Evolutionary conservation across 2,888 invertebrate genomes (phyloP).

Genomic region (Rugalucina vietnamica): DNA sequence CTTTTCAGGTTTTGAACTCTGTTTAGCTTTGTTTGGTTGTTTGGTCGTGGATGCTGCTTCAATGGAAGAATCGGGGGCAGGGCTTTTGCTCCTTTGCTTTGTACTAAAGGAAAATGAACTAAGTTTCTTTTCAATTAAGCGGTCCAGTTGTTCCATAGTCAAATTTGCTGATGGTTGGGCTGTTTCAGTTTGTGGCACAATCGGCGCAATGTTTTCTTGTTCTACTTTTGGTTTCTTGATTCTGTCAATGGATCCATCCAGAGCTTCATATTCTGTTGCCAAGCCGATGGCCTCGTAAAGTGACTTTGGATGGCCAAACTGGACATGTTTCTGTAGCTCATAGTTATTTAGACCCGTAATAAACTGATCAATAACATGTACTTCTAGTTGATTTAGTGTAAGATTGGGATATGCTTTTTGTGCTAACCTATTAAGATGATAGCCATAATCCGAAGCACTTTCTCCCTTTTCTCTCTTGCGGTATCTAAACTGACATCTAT

Average conservation of each 20-base stretch:
- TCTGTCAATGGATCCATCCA: background rate
- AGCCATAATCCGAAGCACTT: conserved; percentile 17
- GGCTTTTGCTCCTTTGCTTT: background rate
- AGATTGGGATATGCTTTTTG: conserved; percentile 29
- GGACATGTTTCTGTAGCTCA: conserved; percentile 36
- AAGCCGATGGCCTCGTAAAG: conserved; percentile 21
- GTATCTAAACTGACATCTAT: background rate
- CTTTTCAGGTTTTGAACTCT: background rate
- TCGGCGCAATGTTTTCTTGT: background rate
- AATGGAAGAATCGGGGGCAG: background rate
- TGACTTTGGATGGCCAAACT: conserved; percentile 30
- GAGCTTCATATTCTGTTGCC: conserved; percentile 36
- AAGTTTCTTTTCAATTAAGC: background rate
- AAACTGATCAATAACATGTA: conserved; percentile 32
- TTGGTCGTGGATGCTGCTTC: background rate
- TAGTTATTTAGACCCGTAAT: conserved; percentile 23
- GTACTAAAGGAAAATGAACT: background rate
- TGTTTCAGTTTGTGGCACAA: background rate
- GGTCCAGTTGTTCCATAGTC: background rate
- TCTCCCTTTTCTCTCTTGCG: background rate
- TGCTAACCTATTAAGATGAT: conserved; percentile 28
- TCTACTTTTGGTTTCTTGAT: background rate
- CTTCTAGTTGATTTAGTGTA: background rate
- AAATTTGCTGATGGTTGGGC: background rate
- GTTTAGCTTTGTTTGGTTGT: background rate